Percentiles rank a stretch among this genome's conserved stretches.
Evolutionary conservation across 2,888 invertebrate genomes (phyloP).

Genomic region (Calameuta idolon): DNA sequence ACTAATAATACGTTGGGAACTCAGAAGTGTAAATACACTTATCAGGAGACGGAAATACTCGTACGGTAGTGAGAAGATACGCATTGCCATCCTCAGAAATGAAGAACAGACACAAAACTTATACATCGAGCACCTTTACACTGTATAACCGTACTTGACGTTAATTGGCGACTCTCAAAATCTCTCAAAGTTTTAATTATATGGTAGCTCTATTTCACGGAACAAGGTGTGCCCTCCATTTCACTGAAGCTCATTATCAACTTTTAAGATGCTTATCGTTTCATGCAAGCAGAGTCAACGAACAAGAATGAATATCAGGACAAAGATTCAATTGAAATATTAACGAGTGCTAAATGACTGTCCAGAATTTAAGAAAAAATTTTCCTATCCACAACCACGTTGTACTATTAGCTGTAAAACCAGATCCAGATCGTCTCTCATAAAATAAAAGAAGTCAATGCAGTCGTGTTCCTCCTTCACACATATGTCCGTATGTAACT

Average conservation of each 20-base stretch:
- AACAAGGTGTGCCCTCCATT: background rate
- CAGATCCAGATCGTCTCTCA: background rate
- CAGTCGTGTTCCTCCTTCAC: background rate
- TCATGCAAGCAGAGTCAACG: background rate
- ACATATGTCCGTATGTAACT: background rate
- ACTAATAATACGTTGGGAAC: background rate
- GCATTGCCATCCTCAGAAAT: background rate
- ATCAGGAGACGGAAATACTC: background rate
- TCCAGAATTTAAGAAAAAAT: background rate
- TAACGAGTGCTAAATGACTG: background rate
- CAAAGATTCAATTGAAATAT: background rate
- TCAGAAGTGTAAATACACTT: background rate
- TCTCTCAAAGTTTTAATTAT: background rate
- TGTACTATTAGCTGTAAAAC: background rate
- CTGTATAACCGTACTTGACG: background rate
- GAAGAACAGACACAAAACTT: background rate
- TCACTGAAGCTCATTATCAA: background rate
- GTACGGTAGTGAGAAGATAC: background rate
- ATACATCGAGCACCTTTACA: background rate
- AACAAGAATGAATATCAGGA: background rate
- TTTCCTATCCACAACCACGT: background rate
- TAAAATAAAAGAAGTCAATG: background rate
- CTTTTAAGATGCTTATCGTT: background rate
- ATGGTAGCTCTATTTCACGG: background rate
- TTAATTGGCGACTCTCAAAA: background rate